Evolutionary conservation across 2,797 vertebrate species (phyloP).

Genomic region (Coregonus suidteri): DNA sequence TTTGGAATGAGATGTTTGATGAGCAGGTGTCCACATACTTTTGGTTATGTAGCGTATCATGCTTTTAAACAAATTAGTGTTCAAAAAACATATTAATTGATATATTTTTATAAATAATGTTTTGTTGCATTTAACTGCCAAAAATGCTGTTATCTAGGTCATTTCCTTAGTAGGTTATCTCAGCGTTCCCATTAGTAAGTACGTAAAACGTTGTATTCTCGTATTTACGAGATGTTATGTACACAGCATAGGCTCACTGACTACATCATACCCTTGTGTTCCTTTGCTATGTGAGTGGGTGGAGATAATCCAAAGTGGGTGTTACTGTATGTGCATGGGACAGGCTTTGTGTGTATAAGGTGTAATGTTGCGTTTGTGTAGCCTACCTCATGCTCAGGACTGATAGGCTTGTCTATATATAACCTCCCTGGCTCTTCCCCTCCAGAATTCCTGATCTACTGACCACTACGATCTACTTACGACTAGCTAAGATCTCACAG

Average conservation of each 20-base stretch:
- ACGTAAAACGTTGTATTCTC: too few species aligned
- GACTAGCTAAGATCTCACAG: not conserved
- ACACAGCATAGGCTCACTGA: slow-evolving; percentile 34
- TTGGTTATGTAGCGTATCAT: too few species aligned
- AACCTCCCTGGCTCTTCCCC: not conserved
- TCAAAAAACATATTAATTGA: too few species aligned
- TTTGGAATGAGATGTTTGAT: too few species aligned
- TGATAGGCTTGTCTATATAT: not conserved
- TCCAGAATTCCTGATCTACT: slow-evolving; percentile 41
- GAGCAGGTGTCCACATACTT: too few species aligned
- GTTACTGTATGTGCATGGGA: not conserved
- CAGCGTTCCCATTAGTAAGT: too few species aligned
- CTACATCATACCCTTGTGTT: slow-evolving; percentile 31
- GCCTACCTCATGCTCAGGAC: not conserved
- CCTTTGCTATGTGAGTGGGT: not conserved
- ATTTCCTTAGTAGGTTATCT: too few species aligned
- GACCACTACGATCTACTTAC: slow-evolving; percentile 3
- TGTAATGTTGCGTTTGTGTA: slow-evolving; percentile 4
- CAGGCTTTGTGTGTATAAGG: slow-evolving; percentile 1
- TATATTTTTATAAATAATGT: too few species aligned
- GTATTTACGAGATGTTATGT: too few species aligned
- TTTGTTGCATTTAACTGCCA: too few species aligned
- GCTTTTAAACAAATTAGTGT: too few species aligned
- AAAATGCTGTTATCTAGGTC: too few species aligned
- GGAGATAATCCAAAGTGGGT: not conserved